Evolutionary conservation across 2,888 invertebrate species (phyloP).

Genomic region (Listrodromus nycthemerus): DNA sequence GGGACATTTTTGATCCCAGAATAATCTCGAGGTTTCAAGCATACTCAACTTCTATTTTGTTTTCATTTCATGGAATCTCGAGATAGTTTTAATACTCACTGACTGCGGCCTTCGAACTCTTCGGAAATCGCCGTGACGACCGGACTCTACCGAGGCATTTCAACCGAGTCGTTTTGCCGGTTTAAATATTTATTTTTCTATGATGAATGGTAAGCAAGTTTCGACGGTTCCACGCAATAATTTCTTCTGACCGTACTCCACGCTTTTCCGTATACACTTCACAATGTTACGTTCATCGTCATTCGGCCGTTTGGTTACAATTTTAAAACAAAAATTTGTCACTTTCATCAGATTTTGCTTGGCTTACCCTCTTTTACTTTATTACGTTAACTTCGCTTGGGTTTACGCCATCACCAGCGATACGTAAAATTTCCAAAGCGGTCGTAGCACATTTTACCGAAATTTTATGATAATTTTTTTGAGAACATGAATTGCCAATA

Average conservation of each 20-base stretch:
- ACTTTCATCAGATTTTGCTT: too few species aligned
- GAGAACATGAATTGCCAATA: too few species aligned
- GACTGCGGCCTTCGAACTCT: not conserved
- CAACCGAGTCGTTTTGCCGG: too few species aligned
- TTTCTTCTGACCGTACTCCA: not conserved
- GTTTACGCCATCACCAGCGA: too few species aligned
- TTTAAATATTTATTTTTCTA: constrained; percentile 29
- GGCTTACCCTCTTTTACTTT: too few species aligned
- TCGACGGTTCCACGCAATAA: constrained; percentile 3
- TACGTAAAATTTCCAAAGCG: too few species aligned
- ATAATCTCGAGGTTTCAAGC: constrained; percentile 9
- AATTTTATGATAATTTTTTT: too few species aligned
- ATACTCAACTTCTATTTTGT: not conserved
- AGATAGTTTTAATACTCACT: not conserved
- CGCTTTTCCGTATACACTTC: not conserved
- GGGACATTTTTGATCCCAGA: not conserved
- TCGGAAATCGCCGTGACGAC: constrained; percentile 32
- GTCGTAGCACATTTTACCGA: too few species aligned
- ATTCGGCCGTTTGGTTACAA: not conserved
- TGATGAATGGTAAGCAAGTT: constrained; percentile 14
- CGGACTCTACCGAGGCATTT: not conserved
- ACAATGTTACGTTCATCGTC: not conserved
- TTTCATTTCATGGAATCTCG: constrained; percentile 34
- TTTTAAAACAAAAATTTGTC: not conserved
- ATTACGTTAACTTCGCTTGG: too few species aligned